Conservation (phyloP, 2,113 vertebrate species). For the Hippoglossus stenolepis region DNA sequence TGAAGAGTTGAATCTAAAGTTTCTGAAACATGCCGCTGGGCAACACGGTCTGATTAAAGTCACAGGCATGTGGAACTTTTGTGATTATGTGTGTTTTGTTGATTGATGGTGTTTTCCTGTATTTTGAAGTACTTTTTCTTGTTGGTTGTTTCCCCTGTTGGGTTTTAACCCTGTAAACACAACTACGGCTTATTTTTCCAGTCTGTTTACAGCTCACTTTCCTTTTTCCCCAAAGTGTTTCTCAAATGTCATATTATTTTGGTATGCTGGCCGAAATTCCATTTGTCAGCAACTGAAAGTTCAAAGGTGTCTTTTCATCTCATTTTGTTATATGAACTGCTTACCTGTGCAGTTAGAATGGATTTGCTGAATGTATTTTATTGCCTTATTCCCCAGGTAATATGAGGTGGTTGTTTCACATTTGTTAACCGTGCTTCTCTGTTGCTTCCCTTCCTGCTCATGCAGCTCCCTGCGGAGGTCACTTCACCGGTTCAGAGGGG, state of each 20-base stretch:
- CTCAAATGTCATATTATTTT: conserved; percentile 40
- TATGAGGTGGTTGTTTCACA: conserved; percentile 38
- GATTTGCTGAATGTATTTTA: conserved; percentile 51
- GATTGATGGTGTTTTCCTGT: conserved; percentile 47
- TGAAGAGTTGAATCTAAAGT: conserved; percentile 4
- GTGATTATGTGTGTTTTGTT: conserved; percentile 35
- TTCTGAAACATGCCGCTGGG: conserved; percentile 7
- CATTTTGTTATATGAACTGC: conserved; percentile 44
- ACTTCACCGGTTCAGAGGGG: conserved; percentile 94
- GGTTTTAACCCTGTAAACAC: conserved; percentile 21
- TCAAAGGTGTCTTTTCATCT: conserved; percentile 42
- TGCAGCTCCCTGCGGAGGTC: conserved; percentile 95
- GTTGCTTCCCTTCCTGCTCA: conserved; percentile 39
- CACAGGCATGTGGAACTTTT: conserved; percentile 10
- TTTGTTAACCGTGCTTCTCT: conserved; percentile 56
- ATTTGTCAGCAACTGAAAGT: conserved; percentile 54
- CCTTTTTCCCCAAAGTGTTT: conserved; percentile 35
- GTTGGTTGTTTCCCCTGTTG: conserved; percentile 1
- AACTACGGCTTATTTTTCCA: neutral
- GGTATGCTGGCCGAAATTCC: conserved; percentile 8
- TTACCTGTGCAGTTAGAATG: conserved; percentile 44
- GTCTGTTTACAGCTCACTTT: conserved; percentile 9
- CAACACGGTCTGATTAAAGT: conserved; percentile 25
- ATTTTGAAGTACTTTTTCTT: conserved; percentile 37
- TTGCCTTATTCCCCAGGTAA: conserved; percentile 51